Conservation (phyloP, 2,888 invertebrate species). For the Lycophotia porphyrea region DNA sequence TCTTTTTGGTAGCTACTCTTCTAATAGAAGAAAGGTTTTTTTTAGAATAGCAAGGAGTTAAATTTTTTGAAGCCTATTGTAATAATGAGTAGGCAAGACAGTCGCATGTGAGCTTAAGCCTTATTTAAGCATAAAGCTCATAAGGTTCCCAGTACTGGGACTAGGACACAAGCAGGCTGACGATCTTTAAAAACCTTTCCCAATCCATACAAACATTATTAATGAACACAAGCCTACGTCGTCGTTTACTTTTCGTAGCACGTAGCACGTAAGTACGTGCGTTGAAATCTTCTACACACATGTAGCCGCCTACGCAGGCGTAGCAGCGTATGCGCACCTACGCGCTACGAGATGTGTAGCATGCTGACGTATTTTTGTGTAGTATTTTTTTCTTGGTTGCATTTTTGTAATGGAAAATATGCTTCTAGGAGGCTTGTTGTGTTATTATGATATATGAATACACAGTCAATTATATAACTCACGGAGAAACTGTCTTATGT, state of each 20-base stretch:
- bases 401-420: neutral
- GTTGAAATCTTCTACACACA: slow-evolving; percentile 74
- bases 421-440: too few relatives aligned
- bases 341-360: slow-evolving; percentile 60
- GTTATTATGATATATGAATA: neutral
- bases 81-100: too few relatives aligned
- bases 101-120: too few relatives aligned
- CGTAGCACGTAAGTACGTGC: slow-evolving; percentile 53
- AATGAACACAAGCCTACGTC: neutral
- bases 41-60: too few relatives aligned
- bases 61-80: too few relatives aligned
- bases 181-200: too few relatives aligned
- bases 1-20: neutral
- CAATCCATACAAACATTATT: neutral
- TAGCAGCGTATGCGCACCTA: slow-evolving; percentile 67
- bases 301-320: slow-evolving; percentile 68
- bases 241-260: slow-evolving; percentile 68
- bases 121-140: too few relatives aligned
- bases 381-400: neutral
- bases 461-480: neutral
- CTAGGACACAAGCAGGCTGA: too few relatives aligned
- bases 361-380: too few relatives aligned
- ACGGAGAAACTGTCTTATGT: neutral
- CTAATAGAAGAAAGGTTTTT: too few relatives aligned
- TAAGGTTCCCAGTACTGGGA: too few relatives aligned